Base-by-base conservation (phyloP, 2,797 vertebrate species). In the Anguilla pacifica region DNA sequence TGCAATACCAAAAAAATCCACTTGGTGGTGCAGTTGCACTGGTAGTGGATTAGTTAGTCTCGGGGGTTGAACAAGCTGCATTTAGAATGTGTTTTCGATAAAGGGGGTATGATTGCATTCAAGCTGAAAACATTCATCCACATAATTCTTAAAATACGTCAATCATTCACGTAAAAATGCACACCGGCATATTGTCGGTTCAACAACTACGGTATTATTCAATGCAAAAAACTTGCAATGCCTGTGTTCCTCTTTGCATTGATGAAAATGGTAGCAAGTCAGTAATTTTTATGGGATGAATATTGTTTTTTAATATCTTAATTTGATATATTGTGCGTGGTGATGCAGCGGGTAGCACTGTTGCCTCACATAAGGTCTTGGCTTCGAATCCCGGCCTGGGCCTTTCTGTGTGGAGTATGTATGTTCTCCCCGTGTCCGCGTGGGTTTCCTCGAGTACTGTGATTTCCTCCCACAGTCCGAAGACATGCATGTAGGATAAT, bases 11-110 rank as follows among this genome's bases (percentile, higher is more conserved):
- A 55, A 72, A 15, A 15, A 61, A 28, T 61, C 84, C 87, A 88
- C 72, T 35, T 25, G 84, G 46, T 9, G 83, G 72, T 35, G 84
- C 3, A 61, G 49, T 88, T 85, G 84, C 82, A 46, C 43, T 67
- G n/a, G 7, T 17, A 70, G 3, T 43, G 64, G 17, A 51, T 46
- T 81, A 49, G 39, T 5, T 81, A 3, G 43, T 81, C 3, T 15
- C 19, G 4, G 13, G 43, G 74, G 61, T 28, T 74, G n/a, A 10
- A 31, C n/a, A 31, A 6, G 64, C 64, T 72, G n/a, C 9, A 72
- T 35, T 72, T 28, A 72, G 28, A 19, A 79, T 46, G 39, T 7
- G 31, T 22, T 17, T 43, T 39, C 11, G 74, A 39, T 17, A 39
- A 61, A 22, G 74, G 15, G 11, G n/a, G 15, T 74, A 74, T 74